Base-by-base conservation (phyloP, 2,113 vertebrate species). In the Epinephelus lanceolatus region DNA sequence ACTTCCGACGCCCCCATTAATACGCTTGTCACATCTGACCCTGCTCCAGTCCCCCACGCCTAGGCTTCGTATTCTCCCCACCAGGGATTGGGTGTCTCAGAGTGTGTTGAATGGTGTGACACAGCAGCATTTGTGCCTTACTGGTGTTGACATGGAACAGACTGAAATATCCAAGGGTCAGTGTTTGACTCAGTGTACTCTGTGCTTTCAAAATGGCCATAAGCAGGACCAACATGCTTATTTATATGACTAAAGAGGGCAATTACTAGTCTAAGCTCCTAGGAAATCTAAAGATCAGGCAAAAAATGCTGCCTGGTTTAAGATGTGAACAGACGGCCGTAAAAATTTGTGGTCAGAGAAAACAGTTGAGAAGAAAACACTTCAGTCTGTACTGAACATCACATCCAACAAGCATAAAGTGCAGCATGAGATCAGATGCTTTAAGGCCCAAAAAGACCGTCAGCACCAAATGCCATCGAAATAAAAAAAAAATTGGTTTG, bases 21-120 rank as follows among this genome's bases (percentile, higher is more conserved):
- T 78, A 89, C 79, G 71, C 88, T 78, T 88, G 86, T 91, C 93
- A 93, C 91, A 88, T 90, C 80, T 89, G 92, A 93, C 90, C 88
- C 86, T 25, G 51, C 80, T 83, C 52, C 57, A 61, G n/a, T 80
- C 49, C 74, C 57, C 45, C 21, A 25, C 0, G 45, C 53, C 80
- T 66, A 25, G 65, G 73, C 42, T 60, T 56, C 27, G 1, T 7
- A 71, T 70, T 71, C 68, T 81, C 55, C 73, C 63, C 80, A 30
- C 49, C 62, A 52, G 80, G 66, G 62, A 84, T 80, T 66, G 87
- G 70, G 30, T 15, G 63, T 75, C 71, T 85, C 7, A 81, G 42
- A 67, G 71, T 12, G 30, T 12, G 42, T 33, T 80, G 49, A 81
- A 52, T 57, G 18, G 62, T 71, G 75, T 75, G 72, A 84, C 71